A percentile compares a stretch with the other conserved stretches of the same genome.
These are phyloP conservation scores for Zaprionus inermis DNA, from an alignment of 1,140 invertebrate species.

Conservation along the genomic window DNA sequence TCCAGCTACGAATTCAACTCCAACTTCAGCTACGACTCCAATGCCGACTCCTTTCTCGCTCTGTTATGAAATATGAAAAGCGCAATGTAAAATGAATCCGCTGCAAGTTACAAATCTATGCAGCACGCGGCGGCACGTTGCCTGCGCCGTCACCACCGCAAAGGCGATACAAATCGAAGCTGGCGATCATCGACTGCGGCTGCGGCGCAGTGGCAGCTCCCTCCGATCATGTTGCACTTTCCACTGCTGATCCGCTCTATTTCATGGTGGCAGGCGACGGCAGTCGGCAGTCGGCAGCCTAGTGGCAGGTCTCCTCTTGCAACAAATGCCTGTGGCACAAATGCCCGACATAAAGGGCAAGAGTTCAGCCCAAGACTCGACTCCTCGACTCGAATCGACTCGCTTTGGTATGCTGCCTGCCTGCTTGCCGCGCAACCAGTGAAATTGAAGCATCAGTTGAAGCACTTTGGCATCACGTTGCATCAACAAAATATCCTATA, in stretches of 20 bases:
- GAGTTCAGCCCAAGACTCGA: slow-evolving; percentile 73
- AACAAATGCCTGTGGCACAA: slow-evolving; percentile 65
- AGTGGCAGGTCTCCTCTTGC: slow-evolving; percentile 44
- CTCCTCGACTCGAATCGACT: slow-evolving; percentile 45
- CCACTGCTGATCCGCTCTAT: slow-evolving; percentile 51
- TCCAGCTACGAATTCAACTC: background rate
- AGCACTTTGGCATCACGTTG: slow-evolving; percentile 47
- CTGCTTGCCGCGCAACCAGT: slow-evolving; percentile 23
- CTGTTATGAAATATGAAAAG: slow-evolving; percentile 76
- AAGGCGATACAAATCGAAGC: slow-evolving; percentile 79
- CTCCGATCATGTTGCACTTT: slow-evolving; percentile 75
- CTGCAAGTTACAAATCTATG: slow-evolving; percentile 66
- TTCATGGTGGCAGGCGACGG: slow-evolving; percentile 45
- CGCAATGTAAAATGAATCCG: slow-evolving; percentile 63
- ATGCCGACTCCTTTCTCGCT: slow-evolving; percentile 13
- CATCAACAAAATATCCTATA: slow-evolving; percentile 26
- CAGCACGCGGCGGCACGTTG: slow-evolving; percentile 63
- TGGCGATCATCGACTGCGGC: slow-evolving; percentile 61
- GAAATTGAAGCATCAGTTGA: slow-evolving; percentile 65
- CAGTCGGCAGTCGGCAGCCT: slow-evolving; percentile 37
- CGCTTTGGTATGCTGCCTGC: background rate
- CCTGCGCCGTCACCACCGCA: slow-evolving; percentile 27
- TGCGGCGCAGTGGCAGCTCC: slow-evolving; percentile 26
- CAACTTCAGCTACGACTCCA: slow-evolving; percentile 1
- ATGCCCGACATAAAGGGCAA: slow-evolving; percentile 81